Base-by-base conservation (phyloP, 2,888 invertebrate species). In the Meteorus cinctellus region DNA sequence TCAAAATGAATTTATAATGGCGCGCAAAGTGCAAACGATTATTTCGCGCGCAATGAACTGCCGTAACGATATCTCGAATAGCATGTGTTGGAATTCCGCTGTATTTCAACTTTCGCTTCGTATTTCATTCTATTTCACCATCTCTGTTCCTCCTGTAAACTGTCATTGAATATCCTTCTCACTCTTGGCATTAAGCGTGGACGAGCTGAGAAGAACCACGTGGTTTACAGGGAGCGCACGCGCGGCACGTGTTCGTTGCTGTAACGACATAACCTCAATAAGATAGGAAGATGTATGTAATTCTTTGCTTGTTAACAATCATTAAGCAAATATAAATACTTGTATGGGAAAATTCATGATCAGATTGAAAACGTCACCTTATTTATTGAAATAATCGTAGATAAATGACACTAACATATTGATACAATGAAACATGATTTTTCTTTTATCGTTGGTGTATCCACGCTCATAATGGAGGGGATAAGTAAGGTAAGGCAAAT, bases 191-290 rank as follows among this genome's bases (percentile, higher is more conserved):
- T 48, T n/a, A 4, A 48, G n/a, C 1, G 19, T 8, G 24, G 24
- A 24, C 24, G 24, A 24, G 24, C 24, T 24, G 24, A 5, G 55
- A 24, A 19, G 55, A 55, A 86, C 86, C 87, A 86, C 86, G 86
- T 87, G 87, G 86, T 86, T 70, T 78, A 71, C n/a, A 74, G 36
- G 16, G 19, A 78, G 83, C 87, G 86, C 87, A 86, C 82, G 87
- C 87, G 87, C 82, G 80, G 79, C 86, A 86, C 84, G 84, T 86
- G 86, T 80, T 81, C 72, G 63, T 24, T n/a, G 55, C 1, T 19
- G 19, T 19, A 41, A 41, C 72, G 60, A 67, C 63, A 79, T 85
- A 84, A 84, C 85, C 84, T 85, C 77, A 36, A 67, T 71, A 69
- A 62, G 62, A 59, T 67, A 66, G 12, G 19, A 19, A 29, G 48